These are phyloP conservation scores for Chiroxiphia lanceolata DNA, from an alignment of 2,797 vertebrate genomes.

Conservation along the genomic window DNA sequence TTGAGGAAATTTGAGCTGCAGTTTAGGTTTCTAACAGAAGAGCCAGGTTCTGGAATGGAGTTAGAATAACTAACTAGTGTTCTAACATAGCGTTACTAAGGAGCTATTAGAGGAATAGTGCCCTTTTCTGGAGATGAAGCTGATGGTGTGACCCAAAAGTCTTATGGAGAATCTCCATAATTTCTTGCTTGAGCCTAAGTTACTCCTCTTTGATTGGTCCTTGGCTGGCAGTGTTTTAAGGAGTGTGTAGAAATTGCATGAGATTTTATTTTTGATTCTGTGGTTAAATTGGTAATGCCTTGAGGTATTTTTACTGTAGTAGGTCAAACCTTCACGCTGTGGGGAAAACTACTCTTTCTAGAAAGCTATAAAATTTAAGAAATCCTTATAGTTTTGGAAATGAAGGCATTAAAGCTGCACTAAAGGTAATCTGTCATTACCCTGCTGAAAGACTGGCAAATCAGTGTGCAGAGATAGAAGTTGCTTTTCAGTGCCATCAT, in stretches of 20 bases:
- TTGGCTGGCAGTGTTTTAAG: not conserved
- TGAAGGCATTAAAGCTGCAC: not conserved
- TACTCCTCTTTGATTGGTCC: not conserved
- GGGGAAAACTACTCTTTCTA: not conserved
- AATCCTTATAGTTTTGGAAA: not conserved
- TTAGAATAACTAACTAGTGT: not conserved
- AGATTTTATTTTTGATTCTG: not conserved
- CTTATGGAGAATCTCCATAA: not conserved
- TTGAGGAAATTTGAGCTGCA: conserved; percentile 1
- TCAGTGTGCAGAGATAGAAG: not conserved
- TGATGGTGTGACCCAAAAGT: not conserved
- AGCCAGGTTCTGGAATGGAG: not conserved
- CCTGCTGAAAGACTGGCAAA: not conserved
- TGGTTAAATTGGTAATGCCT: not conserved
- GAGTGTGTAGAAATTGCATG: not conserved
- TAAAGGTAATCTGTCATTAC: not conserved
- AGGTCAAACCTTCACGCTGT: not conserved
- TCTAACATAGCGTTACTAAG: not conserved
- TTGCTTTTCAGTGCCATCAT: not conserved
- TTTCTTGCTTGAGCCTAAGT: not conserved
- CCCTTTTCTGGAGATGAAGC: not conserved
- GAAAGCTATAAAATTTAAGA: not conserved
- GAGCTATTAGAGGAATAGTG: not conserved
- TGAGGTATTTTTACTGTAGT: not conserved
- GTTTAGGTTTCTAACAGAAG: not conserved